phyloP scores from a whole-genome alignment of 2,113 vertebrate genomes.

The Vulpes lagopus region DNA sequence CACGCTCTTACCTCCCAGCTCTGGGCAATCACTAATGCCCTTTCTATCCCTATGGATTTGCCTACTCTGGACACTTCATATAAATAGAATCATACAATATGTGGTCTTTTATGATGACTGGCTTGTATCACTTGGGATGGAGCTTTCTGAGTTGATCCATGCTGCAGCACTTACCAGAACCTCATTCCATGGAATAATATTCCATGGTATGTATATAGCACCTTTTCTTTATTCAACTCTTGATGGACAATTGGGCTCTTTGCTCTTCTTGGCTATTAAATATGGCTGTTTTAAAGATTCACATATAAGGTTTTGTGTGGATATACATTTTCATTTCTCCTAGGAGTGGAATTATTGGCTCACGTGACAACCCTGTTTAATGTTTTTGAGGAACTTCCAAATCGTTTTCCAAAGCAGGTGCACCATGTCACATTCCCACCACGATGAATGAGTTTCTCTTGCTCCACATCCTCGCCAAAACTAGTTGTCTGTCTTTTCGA shows the following conservation, averaged over 20 bases:
- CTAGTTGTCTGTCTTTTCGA: background rate
- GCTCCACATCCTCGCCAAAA: background rate
- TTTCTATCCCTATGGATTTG: background rate
- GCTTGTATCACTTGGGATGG: background rate
- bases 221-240: background rate
- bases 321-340: conserved; percentile 34
- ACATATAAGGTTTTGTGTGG: background rate
- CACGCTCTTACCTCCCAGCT: background rate
- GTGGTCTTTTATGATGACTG: background rate
- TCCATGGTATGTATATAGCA: background rate
- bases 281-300: background rate
- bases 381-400: conserved; percentile 24
- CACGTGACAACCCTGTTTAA: background rate
- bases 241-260: background rate
- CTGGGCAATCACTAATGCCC: background rate
- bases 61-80: background rate
- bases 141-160: background rate
- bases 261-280: background rate
- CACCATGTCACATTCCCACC: background rate
- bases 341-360: background rate
- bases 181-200: background rate
- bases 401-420: background rate
- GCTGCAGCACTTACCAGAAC: background rate
- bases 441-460: background rate
- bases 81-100: background rate